Percentiles rank a stretch among this genome's conserved stretches.
These are phyloP conservation scores for Drosophila siamana DNA, from an alignment of 2,888 invertebrate species.

Conservation along the genomic window DNA sequence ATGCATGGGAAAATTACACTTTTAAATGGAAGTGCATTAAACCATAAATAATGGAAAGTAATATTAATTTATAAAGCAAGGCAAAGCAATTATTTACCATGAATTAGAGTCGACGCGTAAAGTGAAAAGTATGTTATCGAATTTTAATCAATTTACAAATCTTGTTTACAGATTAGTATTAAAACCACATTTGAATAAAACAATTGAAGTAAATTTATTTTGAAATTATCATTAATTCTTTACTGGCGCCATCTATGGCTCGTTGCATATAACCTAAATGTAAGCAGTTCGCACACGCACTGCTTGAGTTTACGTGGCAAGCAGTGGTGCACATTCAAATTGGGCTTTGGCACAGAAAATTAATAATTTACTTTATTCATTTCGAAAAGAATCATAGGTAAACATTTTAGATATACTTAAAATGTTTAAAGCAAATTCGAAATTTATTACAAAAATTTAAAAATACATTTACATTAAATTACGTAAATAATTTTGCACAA, in stretches of 20 bases:
- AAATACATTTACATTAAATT: too few species aligned
- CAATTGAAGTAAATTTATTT: too few species aligned
- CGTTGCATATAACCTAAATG: background rate
- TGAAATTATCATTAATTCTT: background rate
- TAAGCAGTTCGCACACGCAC: constrained; percentile 19
- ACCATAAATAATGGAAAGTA: background rate
- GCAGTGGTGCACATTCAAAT: background rate
- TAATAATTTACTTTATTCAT: too few species aligned
- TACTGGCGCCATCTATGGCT: constrained; percentile 30
- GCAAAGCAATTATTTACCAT: background rate
- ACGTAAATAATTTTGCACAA: background rate
- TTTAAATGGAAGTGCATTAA: constrained; percentile 40
- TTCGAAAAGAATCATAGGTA: too few species aligned
- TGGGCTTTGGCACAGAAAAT: background rate
- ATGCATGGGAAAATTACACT: constrained; percentile 23
- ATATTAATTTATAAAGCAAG: background rate
- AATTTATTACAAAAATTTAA: background rate
- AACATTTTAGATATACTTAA: too few species aligned
- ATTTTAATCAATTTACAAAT: background rate
- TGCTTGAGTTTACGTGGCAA: constrained; percentile 1
- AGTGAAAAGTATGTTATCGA: too few species aligned
- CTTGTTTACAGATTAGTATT: background rate
- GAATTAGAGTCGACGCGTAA: background rate
- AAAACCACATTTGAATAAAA: background rate
- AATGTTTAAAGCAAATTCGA: background rate